A percentile compares a stretch with the other conserved stretches of the same genome.
Conservation (phyloP, 2,113 vertebrate genomes). For the Sakesphorus luctuosus region DNA sequence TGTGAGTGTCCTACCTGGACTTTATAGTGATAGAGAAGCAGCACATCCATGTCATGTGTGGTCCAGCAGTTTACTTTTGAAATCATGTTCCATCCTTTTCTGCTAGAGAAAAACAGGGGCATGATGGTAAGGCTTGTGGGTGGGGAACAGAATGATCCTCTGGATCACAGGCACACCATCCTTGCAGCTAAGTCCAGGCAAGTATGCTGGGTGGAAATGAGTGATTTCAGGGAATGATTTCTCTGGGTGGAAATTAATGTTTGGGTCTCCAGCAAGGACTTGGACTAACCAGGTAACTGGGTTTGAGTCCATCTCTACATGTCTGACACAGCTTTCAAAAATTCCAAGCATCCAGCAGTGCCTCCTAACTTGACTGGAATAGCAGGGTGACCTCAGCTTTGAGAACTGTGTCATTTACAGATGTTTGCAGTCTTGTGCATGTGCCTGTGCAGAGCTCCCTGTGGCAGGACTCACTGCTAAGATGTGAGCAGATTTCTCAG, state of each 20-base stretch:
- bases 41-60: background rate
- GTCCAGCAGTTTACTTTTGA: background rate
- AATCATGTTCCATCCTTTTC: background rate
- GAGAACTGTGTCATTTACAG: background rate
- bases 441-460: background rate
- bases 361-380: background rate
- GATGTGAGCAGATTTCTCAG: background rate
- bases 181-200: background rate
- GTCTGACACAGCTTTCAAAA: background rate
- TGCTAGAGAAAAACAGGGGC: background rate
- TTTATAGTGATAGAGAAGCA: background rate
- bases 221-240: background rate
- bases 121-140: background rate
- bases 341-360: background rate
- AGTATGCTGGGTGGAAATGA: background rate
- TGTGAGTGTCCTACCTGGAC: slow-evolving; percentile 63
- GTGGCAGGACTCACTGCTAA: background rate
- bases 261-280: background rate
- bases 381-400: background rate
- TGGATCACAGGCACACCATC: background rate
- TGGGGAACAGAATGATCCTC: background rate
- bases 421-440: background rate
- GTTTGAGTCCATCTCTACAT: background rate
- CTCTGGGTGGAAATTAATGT: background rate
- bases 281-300: background rate